Conservation (phyloP, 2,797 vertebrate species). For the Chloroceryle inda region DNA sequence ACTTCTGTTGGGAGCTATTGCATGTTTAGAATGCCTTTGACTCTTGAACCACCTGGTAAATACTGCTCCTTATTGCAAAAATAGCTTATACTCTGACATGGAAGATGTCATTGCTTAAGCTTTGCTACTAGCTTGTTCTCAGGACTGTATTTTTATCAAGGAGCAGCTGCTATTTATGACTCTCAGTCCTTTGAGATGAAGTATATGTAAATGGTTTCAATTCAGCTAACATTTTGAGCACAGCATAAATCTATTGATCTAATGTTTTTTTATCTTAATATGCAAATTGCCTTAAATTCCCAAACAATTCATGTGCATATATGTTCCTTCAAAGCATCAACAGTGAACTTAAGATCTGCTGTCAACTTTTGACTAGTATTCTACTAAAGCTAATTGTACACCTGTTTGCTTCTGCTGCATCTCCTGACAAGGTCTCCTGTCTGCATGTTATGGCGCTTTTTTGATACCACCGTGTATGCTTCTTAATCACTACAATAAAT, state of each 20-base stretch:
- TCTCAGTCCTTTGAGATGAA: constrained; percentile 66
- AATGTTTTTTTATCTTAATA: constrained; percentile 47
- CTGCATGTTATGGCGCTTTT: constrained; percentile 65
- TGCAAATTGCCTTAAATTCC: constrained; percentile 70
- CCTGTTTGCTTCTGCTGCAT: constrained; percentile 70
- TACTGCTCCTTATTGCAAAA: constrained; percentile 62
- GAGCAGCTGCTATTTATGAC: constrained; percentile 70
- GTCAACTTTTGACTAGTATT: constrained; percentile 66
- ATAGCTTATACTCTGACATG: constrained; percentile 63
- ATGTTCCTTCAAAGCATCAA: constrained; percentile 37
- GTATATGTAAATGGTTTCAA: constrained; percentile 52
- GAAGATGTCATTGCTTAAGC: constrained; percentile 67
- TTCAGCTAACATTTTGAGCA: constrained; percentile 58
- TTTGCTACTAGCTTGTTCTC: constrained; percentile 67
- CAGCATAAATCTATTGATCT: constrained; percentile 25
- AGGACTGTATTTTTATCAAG: constrained; percentile 70
- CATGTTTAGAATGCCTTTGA: constrained; percentile 70
- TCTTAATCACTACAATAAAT: constrained; percentile 65
- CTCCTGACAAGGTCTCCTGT: constrained; percentile 59
- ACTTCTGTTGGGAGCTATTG: constrained; percentile 70
- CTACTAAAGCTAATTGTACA: constrained; percentile 76
- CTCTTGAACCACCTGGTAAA: constrained; percentile 62
- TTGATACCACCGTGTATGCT: constrained; percentile 70
- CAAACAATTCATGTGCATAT: constrained; percentile 16
- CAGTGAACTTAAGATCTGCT: constrained; percentile 50